A percentile compares a stretch with the other conserved stretches of the same genome.
Conservation (phyloP, 1,140 invertebrate species). For the Neodiprion pinetum region DNA sequence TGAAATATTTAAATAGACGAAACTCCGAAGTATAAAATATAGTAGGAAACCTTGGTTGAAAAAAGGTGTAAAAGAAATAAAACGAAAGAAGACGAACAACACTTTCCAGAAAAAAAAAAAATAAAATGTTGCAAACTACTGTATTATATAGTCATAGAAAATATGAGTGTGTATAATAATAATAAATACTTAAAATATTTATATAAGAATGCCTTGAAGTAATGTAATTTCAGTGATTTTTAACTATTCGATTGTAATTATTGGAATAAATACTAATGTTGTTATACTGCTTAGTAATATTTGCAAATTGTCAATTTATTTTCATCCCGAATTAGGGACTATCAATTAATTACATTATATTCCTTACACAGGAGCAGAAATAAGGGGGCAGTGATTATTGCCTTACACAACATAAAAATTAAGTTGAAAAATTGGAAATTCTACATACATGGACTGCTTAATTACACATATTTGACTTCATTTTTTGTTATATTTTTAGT, state of each 20-base stretch:
- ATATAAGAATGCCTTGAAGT: slow-evolving; percentile 37
- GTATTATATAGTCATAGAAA: slow-evolving; percentile 33
- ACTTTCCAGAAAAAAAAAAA: slow-evolving; percentile 9
- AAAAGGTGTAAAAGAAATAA: slow-evolving; percentile 1
- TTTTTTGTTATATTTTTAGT: too few species aligned
- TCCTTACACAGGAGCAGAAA: too few species aligned
- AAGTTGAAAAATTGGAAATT: too few species aligned
- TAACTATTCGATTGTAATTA: slow-evolving; percentile 8
- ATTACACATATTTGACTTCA: too few species aligned
- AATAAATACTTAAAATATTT: slow-evolving; percentile 34
- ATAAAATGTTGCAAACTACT: slow-evolving; percentile 21
- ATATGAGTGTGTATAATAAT: slow-evolving; percentile 38
- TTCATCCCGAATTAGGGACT: too few species aligned
- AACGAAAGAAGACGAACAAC: background rate
- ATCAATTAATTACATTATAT: too few species aligned
- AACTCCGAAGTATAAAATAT: slow-evolving; percentile 9
- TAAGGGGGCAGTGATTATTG: too few species aligned
- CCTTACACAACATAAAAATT: too few species aligned
- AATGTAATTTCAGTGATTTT: slow-evolving; percentile 40
- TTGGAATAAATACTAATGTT: slow-evolving; percentile 20
- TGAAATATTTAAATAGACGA: background rate
- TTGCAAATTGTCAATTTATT: background rate
- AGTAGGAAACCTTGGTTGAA: slow-evolving; percentile 31
- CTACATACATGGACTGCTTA: too few species aligned
- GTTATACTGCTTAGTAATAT: background rate